Evolutionary conservation across 2,113 vertebrate species (phyloP).

Genomic region (Melanerpes formicivorus): DNA sequence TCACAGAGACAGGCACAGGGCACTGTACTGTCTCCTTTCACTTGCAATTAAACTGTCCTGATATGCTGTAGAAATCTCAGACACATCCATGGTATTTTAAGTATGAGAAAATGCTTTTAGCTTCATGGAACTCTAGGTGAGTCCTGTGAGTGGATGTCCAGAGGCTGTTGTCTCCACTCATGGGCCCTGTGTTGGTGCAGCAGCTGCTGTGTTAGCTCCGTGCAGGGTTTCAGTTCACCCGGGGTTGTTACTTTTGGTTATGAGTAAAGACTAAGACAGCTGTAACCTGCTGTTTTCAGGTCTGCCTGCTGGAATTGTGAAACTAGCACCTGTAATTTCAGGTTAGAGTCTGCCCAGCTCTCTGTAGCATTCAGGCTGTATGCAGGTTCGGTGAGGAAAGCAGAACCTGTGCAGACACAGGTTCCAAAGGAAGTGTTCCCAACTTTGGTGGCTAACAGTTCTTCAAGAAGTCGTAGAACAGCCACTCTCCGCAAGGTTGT

Average conservation of each 20-base stretch:
- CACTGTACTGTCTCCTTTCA: background rate
- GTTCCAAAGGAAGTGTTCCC: background rate
- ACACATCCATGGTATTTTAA: background rate
- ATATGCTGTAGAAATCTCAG: background rate
- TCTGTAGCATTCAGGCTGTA: fast-evolving
- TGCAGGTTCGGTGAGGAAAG: background rate
- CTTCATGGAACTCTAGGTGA: background rate
- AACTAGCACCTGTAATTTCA: background rate
- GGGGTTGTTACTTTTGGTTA: background rate
- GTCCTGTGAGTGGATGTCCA: background rate
- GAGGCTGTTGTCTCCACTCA: background rate
- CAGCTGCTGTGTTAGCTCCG: background rate
- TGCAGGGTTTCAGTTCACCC: background rate
- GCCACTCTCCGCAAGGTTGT: background rate
- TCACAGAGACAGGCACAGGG: background rate
- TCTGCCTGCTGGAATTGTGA: background rate
- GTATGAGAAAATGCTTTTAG: background rate
- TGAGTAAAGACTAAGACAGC: background rate
- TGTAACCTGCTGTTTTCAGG: background rate
- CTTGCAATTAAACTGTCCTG: background rate
- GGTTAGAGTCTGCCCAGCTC: background rate
- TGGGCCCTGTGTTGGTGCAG: background rate
- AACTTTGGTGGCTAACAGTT: background rate
- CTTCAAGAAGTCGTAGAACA: background rate
- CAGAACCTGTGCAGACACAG: background rate